phyloP scores from a whole-genome alignment of 2,888 invertebrate genomes.

The Lamellibrachia satsuma region DNA sequence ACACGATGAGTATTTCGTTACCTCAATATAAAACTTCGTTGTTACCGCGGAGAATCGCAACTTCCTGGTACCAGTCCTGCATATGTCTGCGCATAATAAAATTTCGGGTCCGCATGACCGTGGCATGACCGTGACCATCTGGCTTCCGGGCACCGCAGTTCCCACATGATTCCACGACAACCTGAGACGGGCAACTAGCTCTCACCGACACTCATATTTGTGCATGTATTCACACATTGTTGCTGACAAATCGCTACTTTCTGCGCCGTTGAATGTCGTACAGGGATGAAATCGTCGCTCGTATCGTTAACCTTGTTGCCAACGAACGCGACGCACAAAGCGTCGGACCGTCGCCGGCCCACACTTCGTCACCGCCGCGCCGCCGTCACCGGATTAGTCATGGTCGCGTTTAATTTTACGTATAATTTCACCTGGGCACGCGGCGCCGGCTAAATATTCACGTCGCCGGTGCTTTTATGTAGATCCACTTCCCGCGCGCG shows the following conservation, averaged over 20 bases:
- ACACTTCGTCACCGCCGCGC: not conserved
- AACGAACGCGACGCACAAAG: not conserved
- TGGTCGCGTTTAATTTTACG: constrained; percentile 13
- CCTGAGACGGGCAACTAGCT: not conserved
- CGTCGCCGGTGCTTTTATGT: constrained; percentile 9
- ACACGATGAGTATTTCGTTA: not conserved
- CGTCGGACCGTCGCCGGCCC: not conserved
- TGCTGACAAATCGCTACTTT: not conserved
- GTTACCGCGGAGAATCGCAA: not conserved
- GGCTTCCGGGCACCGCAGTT: not conserved
- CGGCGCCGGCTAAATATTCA: constrained; percentile 3
- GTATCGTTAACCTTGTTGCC: not conserved
- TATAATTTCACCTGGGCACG: constrained; percentile 13
- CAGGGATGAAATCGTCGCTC: not conserved
- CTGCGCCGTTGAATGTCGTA: not conserved
- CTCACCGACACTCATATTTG: not conserved
- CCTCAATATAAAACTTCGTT: not conserved
- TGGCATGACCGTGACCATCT: not conserved
- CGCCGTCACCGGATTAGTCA: not conserved
- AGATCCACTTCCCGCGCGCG: not conserved
- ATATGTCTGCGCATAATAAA: not conserved
- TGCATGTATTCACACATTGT: not conserved
- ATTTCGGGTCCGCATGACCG: not conserved
- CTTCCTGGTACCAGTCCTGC: not conserved
- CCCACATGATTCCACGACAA: not conserved